Conservation (phyloP, 2,797 vertebrate genomes). For the Tenualosa ilisha region DNA sequence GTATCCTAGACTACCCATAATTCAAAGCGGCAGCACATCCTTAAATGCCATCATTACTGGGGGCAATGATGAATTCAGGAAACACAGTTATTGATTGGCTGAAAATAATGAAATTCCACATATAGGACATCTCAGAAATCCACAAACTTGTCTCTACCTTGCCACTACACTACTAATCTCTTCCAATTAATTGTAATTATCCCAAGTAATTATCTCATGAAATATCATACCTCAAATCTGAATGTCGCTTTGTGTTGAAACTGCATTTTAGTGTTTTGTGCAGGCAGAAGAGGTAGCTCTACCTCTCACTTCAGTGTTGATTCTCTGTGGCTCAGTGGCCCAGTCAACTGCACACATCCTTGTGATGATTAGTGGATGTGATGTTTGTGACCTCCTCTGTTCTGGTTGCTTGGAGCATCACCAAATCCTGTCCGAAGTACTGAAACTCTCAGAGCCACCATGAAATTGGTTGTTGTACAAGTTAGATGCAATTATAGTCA, state of each 20-base stretch:
- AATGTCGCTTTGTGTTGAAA: background rate
- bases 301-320: background rate
- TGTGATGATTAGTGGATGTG: constrained; percentile 1
- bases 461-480: background rate
- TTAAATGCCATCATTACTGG: background rate
- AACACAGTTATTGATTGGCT: background rate
- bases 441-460: background rate
- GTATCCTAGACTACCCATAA: background rate
- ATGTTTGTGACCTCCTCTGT: background rate
- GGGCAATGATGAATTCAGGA: background rate
- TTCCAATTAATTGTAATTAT: background rate
- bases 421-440: background rate
- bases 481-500: background rate
- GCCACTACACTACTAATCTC: background rate
- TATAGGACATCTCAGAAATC: background rate
- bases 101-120: background rate
- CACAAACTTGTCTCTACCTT: background rate
- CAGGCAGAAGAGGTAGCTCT: background rate
- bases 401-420: background rate
- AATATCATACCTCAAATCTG: background rate
- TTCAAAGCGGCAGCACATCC: background rate
- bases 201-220: background rate
- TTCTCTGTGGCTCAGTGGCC: background rate
- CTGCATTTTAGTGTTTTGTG: background rate
- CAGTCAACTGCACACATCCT: background rate